phyloP scores from a whole-genome alignment of 2,113 vertebrate genomes.

The Tragulus kanchil region DNA sequence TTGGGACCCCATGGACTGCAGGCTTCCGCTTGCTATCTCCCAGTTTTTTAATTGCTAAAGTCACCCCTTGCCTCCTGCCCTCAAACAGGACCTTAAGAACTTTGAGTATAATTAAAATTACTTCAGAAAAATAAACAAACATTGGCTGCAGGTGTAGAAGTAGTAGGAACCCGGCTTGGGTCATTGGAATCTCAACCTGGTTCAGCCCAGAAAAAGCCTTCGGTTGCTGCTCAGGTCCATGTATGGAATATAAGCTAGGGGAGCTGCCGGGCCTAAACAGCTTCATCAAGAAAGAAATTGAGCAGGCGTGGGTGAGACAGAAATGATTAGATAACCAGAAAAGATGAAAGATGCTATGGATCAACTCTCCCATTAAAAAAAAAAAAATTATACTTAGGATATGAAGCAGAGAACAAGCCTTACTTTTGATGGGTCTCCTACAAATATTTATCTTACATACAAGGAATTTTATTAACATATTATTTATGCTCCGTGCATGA shows the following conservation, averaged over 20 bases:
- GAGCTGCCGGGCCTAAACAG: not conserved
- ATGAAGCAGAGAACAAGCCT: not conserved
- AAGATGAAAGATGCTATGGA: not conserved
- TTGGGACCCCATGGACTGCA: no score
- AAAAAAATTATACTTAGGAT: not conserved
- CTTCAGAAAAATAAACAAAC: not conserved
- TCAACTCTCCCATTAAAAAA: not conserved
- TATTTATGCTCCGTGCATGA: not conserved
- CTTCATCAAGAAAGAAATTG: not conserved
- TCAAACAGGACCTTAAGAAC: not conserved
- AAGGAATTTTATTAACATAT: constrained; percentile 7
- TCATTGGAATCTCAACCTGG: not conserved
- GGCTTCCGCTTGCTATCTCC: no score
- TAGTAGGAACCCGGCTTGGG: not conserved
- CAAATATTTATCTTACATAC: not conserved
- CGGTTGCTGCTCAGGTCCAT: not conserved
- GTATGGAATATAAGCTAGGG: not conserved
- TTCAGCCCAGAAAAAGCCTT: not conserved
- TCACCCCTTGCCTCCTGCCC: no score
- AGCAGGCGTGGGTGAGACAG: not conserved
- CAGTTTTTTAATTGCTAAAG: no score
- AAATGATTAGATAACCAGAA: not conserved
- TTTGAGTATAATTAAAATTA: constrained; percentile 20
- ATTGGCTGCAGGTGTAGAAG: not conserved
- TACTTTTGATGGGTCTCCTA: not conserved